phyloP scores from a whole-genome alignment of 92 coral and sea anemone genomes.

The Palythoa grandiflora region DNA sequence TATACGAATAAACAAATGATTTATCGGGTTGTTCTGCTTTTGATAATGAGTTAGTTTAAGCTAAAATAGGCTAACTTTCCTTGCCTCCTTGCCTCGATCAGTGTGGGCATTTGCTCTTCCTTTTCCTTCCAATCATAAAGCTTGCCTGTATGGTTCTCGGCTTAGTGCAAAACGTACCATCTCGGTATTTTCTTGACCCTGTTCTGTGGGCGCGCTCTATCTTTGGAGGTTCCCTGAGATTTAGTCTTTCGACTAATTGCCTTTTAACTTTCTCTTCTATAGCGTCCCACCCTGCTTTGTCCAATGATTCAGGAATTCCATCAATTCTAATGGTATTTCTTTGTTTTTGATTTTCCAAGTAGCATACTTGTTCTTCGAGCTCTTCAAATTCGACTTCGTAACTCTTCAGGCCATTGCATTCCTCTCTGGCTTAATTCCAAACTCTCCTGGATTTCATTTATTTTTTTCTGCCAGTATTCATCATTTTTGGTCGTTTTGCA shows the following conservation, averaged over 20 bases:
- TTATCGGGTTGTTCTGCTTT: too few relatives aligned
- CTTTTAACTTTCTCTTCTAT: conserved; percentile 15
- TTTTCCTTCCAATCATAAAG: conserved; percentile 41
- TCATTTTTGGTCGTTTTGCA: conserved; percentile 14
- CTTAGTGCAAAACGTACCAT: conserved; percentile 10
- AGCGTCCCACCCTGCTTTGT: conserved; percentile 6
- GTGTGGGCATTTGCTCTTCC: too few relatives aligned
- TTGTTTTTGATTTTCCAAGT: conserved; percentile 14
- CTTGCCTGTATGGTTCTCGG: conserved; percentile 37
- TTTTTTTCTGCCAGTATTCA: neutral
- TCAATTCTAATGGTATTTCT: conserved; percentile 12
- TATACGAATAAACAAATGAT: too few relatives aligned
- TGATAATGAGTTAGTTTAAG: too few relatives aligned
- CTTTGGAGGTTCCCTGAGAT: conserved; percentile 16
- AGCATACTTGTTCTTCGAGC: neutral
- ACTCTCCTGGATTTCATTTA: conserved; percentile 5
- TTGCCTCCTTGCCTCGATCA: too few relatives aligned
- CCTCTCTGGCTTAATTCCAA: neutral
- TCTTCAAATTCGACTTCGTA: neutral
- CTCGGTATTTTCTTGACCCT: neutral
- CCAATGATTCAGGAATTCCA: conserved; percentile 27
- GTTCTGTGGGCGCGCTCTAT: conserved; percentile 33
- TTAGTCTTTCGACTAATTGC: neutral
- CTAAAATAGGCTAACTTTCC: too few relatives aligned
- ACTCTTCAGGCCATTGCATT: neutral